phyloP scores from a whole-genome alignment of 2,797 vertebrate genomes.

The Molossus alvarezi region DNA sequence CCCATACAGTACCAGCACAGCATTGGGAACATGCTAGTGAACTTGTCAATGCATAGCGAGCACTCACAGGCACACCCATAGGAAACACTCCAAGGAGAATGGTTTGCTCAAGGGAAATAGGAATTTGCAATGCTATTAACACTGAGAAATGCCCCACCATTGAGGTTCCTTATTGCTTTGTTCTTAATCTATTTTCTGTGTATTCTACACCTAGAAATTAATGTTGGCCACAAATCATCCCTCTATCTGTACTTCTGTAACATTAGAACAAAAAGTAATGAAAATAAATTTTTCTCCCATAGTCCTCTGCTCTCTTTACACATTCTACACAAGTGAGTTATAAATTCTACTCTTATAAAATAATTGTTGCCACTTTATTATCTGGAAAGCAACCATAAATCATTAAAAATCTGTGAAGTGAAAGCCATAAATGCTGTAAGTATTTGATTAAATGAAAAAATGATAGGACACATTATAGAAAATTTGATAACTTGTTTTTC shows the following conservation, averaged over 20 bases:
- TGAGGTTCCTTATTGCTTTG: not conserved
- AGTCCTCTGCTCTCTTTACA: not conserved
- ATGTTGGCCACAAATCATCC: not conserved
- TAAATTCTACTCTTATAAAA: not conserved
- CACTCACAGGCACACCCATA: not conserved
- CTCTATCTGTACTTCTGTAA: not conserved
- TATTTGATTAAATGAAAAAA: constrained; percentile 29
- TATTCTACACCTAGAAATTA: not conserved
- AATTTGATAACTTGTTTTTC: not conserved
- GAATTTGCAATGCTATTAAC: not conserved
- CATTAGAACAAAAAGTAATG: not conserved
- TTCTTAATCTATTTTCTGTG: not conserved
- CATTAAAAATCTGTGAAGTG: not conserved
- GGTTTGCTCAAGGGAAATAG: not conserved
- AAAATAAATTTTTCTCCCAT: not conserved
- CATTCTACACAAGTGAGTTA: not conserved
- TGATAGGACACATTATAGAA: not conserved
- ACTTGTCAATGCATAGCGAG: not conserved
- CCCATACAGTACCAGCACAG: not conserved
- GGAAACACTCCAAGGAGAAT: not conserved
- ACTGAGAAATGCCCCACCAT: not conserved
- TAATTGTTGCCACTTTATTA: not conserved
- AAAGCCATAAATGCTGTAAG: not conserved
- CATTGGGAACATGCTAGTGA: not conserved
- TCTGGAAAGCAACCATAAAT: not conserved